Percentiles rank a stretch among this genome's conserved stretches.
Conservation (phyloP, 1,140 invertebrate genomes). For the Ostrea edulis region DNA sequence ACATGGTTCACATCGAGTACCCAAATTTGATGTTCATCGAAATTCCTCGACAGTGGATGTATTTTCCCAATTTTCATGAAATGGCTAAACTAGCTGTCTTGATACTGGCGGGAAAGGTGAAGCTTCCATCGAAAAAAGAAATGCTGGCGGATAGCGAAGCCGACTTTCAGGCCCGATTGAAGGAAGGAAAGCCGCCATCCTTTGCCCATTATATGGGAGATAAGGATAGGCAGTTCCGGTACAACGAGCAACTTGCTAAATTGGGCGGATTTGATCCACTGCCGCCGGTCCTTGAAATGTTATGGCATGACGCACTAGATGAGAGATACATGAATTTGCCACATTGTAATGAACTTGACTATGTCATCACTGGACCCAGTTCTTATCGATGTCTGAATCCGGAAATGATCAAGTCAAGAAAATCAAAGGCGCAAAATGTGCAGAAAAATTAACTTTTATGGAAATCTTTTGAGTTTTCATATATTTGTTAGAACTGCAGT, state of each 20-base stretch:
- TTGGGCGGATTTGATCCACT: constrained; percentile 36
- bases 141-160: constrained; percentile 41
- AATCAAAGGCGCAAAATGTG: constrained; percentile 12
- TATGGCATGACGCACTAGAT: constrained; percentile 39
- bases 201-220: constrained; percentile 42
- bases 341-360: constrained; percentile 30
- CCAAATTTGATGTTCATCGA: constrained; percentile 32
- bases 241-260: constrained; percentile 35
- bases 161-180: constrained; percentile 71
- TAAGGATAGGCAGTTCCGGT: constrained; percentile 9
- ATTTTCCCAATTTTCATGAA: constrained; percentile 44
- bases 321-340: constrained; percentile 40
- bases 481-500: too few relatives aligned
- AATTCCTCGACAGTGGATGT: constrained; percentile 2
- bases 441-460: neutral
- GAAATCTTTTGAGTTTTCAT: too few relatives aligned
- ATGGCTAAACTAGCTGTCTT: constrained; percentile 19
- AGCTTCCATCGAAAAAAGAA: constrained; percentile 21
- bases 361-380: neutral
- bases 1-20: constrained; percentile 48
- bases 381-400: constrained; percentile 6
- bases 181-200: constrained; percentile 80
- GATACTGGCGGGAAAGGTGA: constrained; percentile 22
- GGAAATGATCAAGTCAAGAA: neutral
- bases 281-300: neutral